Base-by-base conservation (phyloP, 2,888 invertebrate genomes). In the Unio pictorum region DNA sequence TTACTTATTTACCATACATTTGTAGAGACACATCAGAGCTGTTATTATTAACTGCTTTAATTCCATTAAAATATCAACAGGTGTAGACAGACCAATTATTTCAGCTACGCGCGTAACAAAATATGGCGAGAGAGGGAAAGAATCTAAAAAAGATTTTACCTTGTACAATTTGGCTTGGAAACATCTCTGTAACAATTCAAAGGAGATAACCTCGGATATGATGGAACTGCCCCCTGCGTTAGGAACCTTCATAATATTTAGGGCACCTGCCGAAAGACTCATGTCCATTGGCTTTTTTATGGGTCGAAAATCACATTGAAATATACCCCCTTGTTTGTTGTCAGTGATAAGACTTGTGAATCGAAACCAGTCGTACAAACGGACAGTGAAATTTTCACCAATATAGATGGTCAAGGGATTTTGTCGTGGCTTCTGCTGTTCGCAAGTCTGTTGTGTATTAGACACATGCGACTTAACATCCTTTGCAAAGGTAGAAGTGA, bases 161-260 rank as follows among this genome's bases (percentile, higher is more conserved):
- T 84, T 87, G 11, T 80, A 28, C 15, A 86, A 69, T 62, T 75
- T 79, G 17, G 84, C 84, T 30, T 78, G 69, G 77, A 84, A 84
- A 67, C 82, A 81, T 60, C 79, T 80, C 65, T 76, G 69, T 26
- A 84, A 71, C 34, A 88, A 62, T 69, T 89, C 89, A 68, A 82
- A 88, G 23, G 89, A 89, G 60, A 89, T 66, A 20, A 87, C 85
- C 69, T 89, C 89, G 4, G 88, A 88, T 3, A 86, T 71, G 1
- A 87, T 83, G 1, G 88, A 89, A 65, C 80, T 87, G 17, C 89
- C 89, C 7, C 89, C 89, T 15, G 89, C 89, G 67, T 89, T 89
- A 8, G 88, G 88, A n/a, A 85, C 79, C 56, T 79, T 74, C 45
- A 77, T 73, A 20, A 89, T 79, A 68, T 78, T 81, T 23, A 64